Evolutionary conservation across 1,140 invertebrate species (phyloP), one percentile per base, ranked within the genome.

Genomic region (Caerostris extrusa): DNA sequence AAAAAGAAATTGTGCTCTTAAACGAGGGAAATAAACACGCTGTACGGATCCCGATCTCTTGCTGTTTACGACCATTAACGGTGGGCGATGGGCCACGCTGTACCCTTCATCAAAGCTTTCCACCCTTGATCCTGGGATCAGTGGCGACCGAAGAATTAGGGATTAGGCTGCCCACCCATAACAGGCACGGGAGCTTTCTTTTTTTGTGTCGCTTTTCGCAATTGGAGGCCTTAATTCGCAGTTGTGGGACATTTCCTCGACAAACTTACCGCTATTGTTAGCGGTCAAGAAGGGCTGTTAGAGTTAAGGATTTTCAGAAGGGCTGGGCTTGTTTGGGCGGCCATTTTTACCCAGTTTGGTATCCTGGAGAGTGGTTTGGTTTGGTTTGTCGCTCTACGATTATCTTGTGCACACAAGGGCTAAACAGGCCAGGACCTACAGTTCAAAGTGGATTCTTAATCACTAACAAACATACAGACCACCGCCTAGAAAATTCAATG

Each of bases 141-240:
- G 57, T 34, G 57, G 57, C 85, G 82, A 92, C 90, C 81, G 90
- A 67, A 55, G 90, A 92, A 92, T 92, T 92, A 92, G 90, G 90
- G 90, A 85, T 85, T 85, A 85, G 82, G 55, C 34, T 5, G 8
- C 7, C 60, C 60, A 71, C 58, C 77, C 50, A 64, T 55, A 57
- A 82, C 14, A 19, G 88, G 34, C 57, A 34, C 19, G 14, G 50
- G 8, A 12, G 12, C 60, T 53, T 77, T n/a, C 14, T 90, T 64
- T 77, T 77, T 69, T 64, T 69, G 55, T 58, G 69, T 55, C 90
- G 19, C 58, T n/a, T 64, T n/a, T 87, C 14, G 90, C 81, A 58
- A 92, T 92, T 85, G 58, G 34, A n/a, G 61, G 90, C 90, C 81
- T 92, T 92, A 92, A 92, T 92, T 92, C 53, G 90, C 53, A 67